These are phyloP conservation scores for Aplodontia rufa DNA, from an alignment of 2,113 vertebrate species.

Conservation along the genomic window DNA sequence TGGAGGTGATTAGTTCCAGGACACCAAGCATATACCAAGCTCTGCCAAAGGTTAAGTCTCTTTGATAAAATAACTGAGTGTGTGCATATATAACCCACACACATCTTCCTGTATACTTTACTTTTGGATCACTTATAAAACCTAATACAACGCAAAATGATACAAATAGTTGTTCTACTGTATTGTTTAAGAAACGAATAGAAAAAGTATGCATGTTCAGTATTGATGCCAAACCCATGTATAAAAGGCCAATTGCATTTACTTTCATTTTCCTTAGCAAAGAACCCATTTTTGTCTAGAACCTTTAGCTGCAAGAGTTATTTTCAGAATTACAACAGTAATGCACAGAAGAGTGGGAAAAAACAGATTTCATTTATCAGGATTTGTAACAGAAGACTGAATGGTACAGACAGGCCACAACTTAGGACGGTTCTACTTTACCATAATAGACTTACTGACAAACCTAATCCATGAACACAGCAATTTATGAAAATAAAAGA, in stretches of 20 bases:
- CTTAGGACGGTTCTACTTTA: background rate
- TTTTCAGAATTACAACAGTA: background rate
- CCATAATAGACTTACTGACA: background rate
- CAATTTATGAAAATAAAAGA: background rate
- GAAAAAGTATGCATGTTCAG: background rate
- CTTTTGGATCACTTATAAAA: background rate
- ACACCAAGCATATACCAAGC: background rate
- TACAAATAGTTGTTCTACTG: too few species aligned
- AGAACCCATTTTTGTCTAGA: background rate
- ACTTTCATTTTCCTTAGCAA: background rate
- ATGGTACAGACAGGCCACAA: background rate
- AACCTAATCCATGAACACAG: background rate
- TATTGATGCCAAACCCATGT: background rate
- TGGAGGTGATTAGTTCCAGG: background rate
- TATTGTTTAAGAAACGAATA: too few species aligned
- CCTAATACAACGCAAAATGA: background rate
- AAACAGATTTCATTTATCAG: background rate
- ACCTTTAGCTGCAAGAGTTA: background rate
- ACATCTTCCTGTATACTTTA: too few species aligned
- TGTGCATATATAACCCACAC: background rate
- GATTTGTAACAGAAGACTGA: background rate
- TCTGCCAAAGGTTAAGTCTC: background rate
- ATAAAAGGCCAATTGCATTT: background rate
- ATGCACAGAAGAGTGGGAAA: slow-evolving; percentile 27
- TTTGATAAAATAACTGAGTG: background rate